Conservation (phyloP, 1,140 invertebrate genomes). For the Drosophila bocqueti region DNA sequence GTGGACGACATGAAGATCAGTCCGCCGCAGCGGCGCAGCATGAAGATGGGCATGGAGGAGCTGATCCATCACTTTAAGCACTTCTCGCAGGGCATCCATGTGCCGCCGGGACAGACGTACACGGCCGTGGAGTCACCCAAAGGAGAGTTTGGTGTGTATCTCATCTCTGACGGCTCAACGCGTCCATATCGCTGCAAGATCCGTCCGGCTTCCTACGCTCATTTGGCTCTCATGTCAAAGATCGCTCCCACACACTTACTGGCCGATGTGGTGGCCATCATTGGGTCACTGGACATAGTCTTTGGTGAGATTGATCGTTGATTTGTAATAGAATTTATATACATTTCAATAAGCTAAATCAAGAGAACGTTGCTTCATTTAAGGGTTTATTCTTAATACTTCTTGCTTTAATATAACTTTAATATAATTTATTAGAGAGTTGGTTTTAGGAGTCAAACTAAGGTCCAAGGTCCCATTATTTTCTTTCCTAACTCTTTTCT, state of each 20-base stretch:
- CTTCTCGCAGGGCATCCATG: constrained; percentile 92
- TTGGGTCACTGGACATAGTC: constrained; percentile 93
- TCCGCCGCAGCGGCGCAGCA: constrained; percentile 91
- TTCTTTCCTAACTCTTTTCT: too few relatives aligned
- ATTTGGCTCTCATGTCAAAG: constrained; percentile 88
- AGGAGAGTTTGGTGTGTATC: constrained; percentile 94
- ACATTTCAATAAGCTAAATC: not conserved
- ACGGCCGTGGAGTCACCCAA: constrained; percentile 93
- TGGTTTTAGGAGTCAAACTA: too few relatives aligned
- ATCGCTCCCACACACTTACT: constrained; percentile 88
- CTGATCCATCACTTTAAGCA: constrained; percentile 96
- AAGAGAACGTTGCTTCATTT: too few relatives aligned
- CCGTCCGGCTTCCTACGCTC: constrained; percentile 90
- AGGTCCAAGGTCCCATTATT: too few relatives aligned
- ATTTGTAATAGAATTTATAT: not conserved
- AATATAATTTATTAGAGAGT: too few relatives aligned
- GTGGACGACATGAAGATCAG: constrained; percentile 93
- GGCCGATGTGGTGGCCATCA: constrained; percentile 92
- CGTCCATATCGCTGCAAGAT: constrained; percentile 93
- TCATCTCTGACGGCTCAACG: constrained; percentile 93
- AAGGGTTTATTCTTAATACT: not conserved
- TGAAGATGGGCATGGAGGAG: constrained; percentile 96
- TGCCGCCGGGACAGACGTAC: constrained; percentile 93
- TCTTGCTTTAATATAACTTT: too few relatives aligned
- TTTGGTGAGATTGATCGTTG: constrained; percentile 95